These are phyloP conservation scores for Eurytoma californica DNA, from an alignment of 2,888 invertebrate genomes.

Conservation along the genomic window DNA sequence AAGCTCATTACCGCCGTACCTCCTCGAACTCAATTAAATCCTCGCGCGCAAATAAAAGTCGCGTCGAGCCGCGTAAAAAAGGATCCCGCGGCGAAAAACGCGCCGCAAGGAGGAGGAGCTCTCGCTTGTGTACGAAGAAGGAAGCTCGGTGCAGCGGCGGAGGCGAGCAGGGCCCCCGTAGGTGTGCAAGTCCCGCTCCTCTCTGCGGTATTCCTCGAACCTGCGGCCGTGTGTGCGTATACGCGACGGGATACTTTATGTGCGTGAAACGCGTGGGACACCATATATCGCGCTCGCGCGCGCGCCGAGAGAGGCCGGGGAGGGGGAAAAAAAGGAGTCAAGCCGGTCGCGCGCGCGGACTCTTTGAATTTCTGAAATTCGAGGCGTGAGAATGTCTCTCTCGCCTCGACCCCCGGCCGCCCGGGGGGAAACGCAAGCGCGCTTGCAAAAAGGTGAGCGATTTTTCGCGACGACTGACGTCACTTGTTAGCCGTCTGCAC, in stretches of 20 bases:
- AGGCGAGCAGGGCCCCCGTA: constrained; percentile 26
- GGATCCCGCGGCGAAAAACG: no score
- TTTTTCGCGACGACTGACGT: constrained; percentile 28
- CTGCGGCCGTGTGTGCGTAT: constrained; percentile 25
- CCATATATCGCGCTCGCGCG: constrained; percentile 50
- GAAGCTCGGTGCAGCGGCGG: neutral
- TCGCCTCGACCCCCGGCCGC: neutral
- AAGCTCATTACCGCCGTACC: no score
- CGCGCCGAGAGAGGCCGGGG: constrained; percentile 13
- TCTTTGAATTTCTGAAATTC: constrained; percentile 61
- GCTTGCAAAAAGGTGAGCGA: neutral
- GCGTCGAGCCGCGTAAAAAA: no score
- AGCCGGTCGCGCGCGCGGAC: constrained; percentile 57
- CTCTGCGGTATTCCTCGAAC: constrained; percentile 35
- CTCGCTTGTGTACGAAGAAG: neutral
- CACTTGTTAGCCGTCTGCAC: constrained; percentile 21
- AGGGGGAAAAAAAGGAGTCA: constrained; percentile 51
- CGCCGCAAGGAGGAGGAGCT: neutral
- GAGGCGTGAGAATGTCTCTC: constrained; percentile 61
- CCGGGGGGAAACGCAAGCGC: neutral
- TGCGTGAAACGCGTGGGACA: constrained; percentile 57
- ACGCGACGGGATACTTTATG: constrained; percentile 53
- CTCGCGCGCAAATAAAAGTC: no score
- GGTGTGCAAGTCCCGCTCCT: constrained; percentile 36
- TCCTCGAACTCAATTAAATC: no score